A percentile compares a stretch with the other conserved stretches of the same genome.
These are phyloP conservation scores for Calyptommatus sinebrachiatus DNA, from an alignment of 2,113 vertebrate species.

Conservation along the genomic window DNA sequence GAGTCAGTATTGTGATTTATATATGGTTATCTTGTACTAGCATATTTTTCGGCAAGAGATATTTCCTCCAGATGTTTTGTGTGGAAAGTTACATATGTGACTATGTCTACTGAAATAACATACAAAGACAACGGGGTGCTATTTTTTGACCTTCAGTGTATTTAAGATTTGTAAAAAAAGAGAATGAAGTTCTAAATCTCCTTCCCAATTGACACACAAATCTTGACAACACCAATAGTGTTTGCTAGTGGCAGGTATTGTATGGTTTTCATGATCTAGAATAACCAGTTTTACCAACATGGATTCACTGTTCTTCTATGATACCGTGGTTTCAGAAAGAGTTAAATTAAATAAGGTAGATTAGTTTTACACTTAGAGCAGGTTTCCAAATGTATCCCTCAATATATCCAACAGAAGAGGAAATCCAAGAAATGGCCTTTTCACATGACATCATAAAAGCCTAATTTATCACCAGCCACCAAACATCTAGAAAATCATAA, in stretches of 20 bases:
- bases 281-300: background rate
- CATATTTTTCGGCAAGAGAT: background rate
- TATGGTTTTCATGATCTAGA: background rate
- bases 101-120: background rate
- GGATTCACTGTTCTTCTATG: background rate
- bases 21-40: slow-evolving; percentile 1
- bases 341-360: slow-evolving; percentile 62
- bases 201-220: background rate
- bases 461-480: slow-evolving; percentile 91
- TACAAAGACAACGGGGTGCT: background rate
- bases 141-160: background rate
- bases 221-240: background rate
- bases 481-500: slow-evolving; percentile 97
- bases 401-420: slow-evolving; percentile 67
- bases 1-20: slow-evolving; percentile 12
- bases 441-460: slow-evolving; percentile 93
- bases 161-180: background rate
- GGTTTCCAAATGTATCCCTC: slow-evolving; percentile 66
- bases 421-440: slow-evolving; percentile 82
- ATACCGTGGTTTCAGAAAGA: slow-evolving; percentile 33
- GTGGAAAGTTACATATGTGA: background rate
- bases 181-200: background rate
- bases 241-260: background rate
- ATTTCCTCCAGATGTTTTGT: background rate
- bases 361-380: slow-evolving; percentile 43